Base-by-base conservation (phyloP, 1,140 invertebrate genomes). In the Armadillidium nasatum region DNA sequence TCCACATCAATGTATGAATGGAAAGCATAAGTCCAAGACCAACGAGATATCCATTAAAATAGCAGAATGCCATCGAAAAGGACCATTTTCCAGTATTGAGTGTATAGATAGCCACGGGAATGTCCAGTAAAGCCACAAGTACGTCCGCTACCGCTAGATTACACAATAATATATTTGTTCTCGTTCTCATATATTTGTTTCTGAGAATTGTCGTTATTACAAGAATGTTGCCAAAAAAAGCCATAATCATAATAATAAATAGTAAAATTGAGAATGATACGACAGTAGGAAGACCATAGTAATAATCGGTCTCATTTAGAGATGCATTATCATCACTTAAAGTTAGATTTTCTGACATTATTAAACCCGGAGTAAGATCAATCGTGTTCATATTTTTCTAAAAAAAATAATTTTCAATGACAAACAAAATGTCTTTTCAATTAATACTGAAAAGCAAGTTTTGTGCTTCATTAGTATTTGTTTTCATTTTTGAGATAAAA, bases 1-100 rank as follows among this genome's bases (percentile, higher is more conserved):
- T 87, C 78, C 86, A 86, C 86, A 87, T 87, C 10, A 87, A 82
- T 0, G 86, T 87, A 66, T 87, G 86, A 74, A 86, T 84, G 46
- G 86, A 87, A 13, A 84, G 83, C 15, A 86, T 83, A 60, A 87
- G 83, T 46, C 85, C 86, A 11, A 86, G 81, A 3, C 84, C 82
- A 79, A 84, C 86, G 44, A 84, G 79, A 82, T 87, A 87, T 1
- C 85, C 86, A 74, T 87, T 86, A 19, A 87, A 82, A 71, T 82
- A 78, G 75, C 86, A 87, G 69, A 86, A 78, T 7, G 70, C 71
- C 0, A 82, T 68, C 0, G 83, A 83, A 72, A 87, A 85, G 9
- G 84, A 79, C 86, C 86, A 87, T 0, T 80, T 46, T 9, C 84
- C 83, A 9, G 81, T 73, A 4, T 86, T 80, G 3, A 87, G 76